Conservation (phyloP, 2,797 vertebrate genomes). For the Lacerta bilineata region DNA sequence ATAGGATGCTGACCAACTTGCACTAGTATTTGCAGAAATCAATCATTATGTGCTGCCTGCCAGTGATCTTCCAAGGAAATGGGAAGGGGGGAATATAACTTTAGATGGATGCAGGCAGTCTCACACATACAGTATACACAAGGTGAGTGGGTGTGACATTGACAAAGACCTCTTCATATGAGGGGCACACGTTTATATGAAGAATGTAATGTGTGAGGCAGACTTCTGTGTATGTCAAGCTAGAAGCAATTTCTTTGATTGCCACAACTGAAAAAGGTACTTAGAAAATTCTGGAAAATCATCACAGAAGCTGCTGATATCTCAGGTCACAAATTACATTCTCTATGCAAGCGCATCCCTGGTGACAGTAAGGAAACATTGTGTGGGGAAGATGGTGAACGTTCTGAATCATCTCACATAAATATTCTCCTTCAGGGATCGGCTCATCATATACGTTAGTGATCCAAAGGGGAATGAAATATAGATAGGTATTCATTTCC, state of each 20-base stretch:
- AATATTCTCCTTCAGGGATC: constrained; percentile 4
- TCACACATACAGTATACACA: background rate
- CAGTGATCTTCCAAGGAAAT: background rate
- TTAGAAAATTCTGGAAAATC: background rate
- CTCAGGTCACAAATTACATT: background rate
- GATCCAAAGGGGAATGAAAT: constrained; percentile 14
- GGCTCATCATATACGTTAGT: constrained; percentile 7
- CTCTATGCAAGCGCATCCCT: background rate
- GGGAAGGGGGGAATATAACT: background rate
- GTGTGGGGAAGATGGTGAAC: background rate
- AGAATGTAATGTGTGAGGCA: background rate
- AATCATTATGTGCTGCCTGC: background rate
- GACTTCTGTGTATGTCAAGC: background rate
- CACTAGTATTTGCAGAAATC: background rate
- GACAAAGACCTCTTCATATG: background rate
- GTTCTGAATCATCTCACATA: constrained; percentile 9
- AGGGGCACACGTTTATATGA: background rate
- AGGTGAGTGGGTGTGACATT: background rate
- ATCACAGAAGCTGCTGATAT: background rate
- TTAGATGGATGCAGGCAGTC: background rate
- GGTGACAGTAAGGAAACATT: background rate
- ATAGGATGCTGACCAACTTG: background rate
- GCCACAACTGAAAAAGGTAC: background rate
- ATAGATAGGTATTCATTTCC: background rate
- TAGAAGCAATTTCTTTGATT: background rate